Evolutionary conservation across 2,113 vertebrate genomes (phyloP).

Genomic region (Parotia lawesii): DNA sequence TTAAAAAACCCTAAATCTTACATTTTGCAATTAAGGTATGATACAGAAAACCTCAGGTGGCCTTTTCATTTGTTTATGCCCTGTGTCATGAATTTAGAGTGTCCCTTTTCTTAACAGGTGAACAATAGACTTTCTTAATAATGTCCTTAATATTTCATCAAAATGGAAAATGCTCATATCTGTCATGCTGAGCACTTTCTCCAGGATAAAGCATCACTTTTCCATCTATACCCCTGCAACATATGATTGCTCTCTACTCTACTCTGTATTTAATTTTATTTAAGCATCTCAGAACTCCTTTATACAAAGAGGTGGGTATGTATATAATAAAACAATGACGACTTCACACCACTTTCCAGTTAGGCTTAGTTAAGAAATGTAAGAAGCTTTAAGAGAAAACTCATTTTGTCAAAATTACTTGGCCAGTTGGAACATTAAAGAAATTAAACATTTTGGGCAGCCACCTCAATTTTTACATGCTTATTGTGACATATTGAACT

Average conservation of each 20-base stretch:
- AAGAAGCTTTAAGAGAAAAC: neutral
- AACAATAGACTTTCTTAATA: neutral
- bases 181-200: neutral
- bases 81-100: neutral
- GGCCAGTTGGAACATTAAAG: neutral
- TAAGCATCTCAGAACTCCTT: neutral
- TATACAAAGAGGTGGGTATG: neutral
- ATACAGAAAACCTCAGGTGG: neutral
- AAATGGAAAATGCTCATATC: neutral
- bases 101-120: neutral
- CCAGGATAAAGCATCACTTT: neutral
- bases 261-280: neutral
- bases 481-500: neutral
- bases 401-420: neutral
- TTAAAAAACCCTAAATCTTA: rapidly evolving
- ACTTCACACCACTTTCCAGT: neutral
- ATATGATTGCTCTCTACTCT: neutral
- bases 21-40: neutral
- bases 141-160: neutral
- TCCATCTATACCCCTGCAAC: neutral
- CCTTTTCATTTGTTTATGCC: neutral
- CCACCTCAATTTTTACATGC: neutral
- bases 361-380: neutral
- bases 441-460: neutral
- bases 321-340: neutral